Base-by-base conservation (phyloP, 2,113 vertebrate species). In the Barbus barbus region DNA sequence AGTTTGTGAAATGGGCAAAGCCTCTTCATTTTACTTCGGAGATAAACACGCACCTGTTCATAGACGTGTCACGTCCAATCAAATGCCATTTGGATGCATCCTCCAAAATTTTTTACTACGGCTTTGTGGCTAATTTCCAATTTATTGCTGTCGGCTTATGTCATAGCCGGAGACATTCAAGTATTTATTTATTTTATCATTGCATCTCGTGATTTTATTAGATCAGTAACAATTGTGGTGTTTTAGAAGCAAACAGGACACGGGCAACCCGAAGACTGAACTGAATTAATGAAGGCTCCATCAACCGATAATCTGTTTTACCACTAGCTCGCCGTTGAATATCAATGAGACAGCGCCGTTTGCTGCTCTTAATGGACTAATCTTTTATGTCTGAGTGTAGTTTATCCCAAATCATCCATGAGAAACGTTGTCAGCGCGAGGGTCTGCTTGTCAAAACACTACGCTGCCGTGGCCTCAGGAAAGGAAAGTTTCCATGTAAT, bases 41-140 rank as follows among this genome's bases (percentile, higher is more conserved):
- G 91, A 92, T 93, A 93, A 94, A 93, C 74, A 86, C 90, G 90
- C 93, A 94, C 93, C 94, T 95, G 94, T 94, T 94, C 91, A 91
- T 91, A 81, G 88, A 91, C 87, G 76, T 94, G 94, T 93, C 94
- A 94, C 91, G 93, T 91, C 91, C 92, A 94, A 94, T 95, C 93
- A 93, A 90, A n/a, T n/a, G n/a, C n/a, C n/a, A n/a, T n/a, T n/a
- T n/a, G n/a, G n/a, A n/a, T n/a, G n/a, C n/a, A n/a, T n/a, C n/a
- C n/a, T n/a, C n/a, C n/a, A n/a, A n/a, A n/a, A n/a, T 46, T 91
- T 91, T 94, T 94, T 92, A 93, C 91, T 84, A 83, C 87, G 81
- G 87, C 91, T 94, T 92, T 92, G 93, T 90, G 90, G 91, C 92
- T 94, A 93, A 94, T 94, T 94, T 92, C 91, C 91, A 92, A 94